Evolutionary conservation across 2,113 vertebrate species (phyloP).

Genomic region (Oreocharis arfaki): DNA sequence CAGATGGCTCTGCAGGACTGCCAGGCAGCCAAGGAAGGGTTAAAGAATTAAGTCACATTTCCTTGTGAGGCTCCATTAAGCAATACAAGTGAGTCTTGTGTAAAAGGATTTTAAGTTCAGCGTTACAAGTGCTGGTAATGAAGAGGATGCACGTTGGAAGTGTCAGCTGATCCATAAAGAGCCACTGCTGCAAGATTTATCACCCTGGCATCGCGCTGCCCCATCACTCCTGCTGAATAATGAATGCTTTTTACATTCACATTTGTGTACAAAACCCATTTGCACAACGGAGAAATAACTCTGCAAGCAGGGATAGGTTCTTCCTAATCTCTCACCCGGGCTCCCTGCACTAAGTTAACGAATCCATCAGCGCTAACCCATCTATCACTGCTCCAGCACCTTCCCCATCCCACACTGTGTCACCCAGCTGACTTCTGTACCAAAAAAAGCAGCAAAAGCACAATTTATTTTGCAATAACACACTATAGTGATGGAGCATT

Average conservation of each 20-base stretch:
- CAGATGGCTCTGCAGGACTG: neutral
- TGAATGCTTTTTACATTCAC: neutral
- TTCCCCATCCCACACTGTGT: neutral
- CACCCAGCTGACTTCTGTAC: neutral
- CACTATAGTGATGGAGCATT: slow-evolving; percentile 19
- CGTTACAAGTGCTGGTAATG: slow-evolving; percentile 61
- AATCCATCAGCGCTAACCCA: neutral
- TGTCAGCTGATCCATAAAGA: slow-evolving; percentile 66
- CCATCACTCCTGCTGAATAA: slow-evolving; percentile 60
- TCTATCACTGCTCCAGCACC: neutral
- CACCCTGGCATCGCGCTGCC: neutral
- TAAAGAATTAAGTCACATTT: slow-evolving; percentile 41
- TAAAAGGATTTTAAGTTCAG: slow-evolving; percentile 68
- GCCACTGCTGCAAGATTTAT: slow-evolving; percentile 9
- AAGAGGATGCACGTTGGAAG: slow-evolving; percentile 61
- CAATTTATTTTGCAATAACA: slow-evolving; percentile 55
- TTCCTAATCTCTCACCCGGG: neutral
- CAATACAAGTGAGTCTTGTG: slow-evolving; percentile 46
- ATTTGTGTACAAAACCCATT: slow-evolving; percentile 38
- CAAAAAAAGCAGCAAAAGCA: slow-evolving; percentile 36
- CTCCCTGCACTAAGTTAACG: neutral
- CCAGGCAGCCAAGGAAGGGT: neutral
- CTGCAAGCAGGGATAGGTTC: neutral
- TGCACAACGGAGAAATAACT: slow-evolving; percentile 30
- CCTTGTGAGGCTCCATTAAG: slow-evolving; percentile 62